Evolutionary conservation across 2,113 vertebrate species (phyloP), one percentile per base, ranked within the genome.

Genomic region (Vombatus ursinus): DNA sequence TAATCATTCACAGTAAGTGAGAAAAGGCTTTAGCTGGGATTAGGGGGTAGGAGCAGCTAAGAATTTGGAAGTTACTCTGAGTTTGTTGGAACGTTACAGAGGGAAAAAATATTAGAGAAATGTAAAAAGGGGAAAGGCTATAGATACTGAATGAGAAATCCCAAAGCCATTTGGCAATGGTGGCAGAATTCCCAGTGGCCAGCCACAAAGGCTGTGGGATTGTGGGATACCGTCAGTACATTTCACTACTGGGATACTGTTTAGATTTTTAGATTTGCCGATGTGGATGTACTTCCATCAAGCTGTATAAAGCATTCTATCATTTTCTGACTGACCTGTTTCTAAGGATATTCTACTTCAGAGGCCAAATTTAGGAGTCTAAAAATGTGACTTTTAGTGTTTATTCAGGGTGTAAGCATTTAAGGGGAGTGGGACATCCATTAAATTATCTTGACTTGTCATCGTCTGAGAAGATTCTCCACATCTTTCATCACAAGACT

Each of bases 401-500:
- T 92, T 94, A 52, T 90, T 92, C 90, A 94, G 47, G 91, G 11
- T 22, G 77, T 26, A 90, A n/a, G 31, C 25, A 91, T 52, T 52
- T 90, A 57, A 91, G 31, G n/a, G 90, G 31, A 92, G 23, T 91
- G 48, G 54, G 52, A 93, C 90, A 51, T 95, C 93, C 93, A 95
- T 96, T 22, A 0, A 94, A 90, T 89, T 92, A 52, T 7, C 52
- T 89, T 91, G 11, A 31, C 47, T 91, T 90, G 24, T 94, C 8
- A 7, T 47, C 57, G 48, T 28, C n/a, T 89, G 93, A 10, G 25
- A 91, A 50, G 16, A 24, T 91, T 77, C 54, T 91, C 31, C 10
- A 14, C 26, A 91, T 1, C 89, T 90, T 96, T 96, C 90, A 90
- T 37, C 90, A 77, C 96, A 97, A 95, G 95, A 97, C 23, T 14